Evolutionary conservation across 2,888 invertebrate species (phyloP), one percentile per base, ranked within the genome.

Genomic region (Drosophila anomalata): DNA sequence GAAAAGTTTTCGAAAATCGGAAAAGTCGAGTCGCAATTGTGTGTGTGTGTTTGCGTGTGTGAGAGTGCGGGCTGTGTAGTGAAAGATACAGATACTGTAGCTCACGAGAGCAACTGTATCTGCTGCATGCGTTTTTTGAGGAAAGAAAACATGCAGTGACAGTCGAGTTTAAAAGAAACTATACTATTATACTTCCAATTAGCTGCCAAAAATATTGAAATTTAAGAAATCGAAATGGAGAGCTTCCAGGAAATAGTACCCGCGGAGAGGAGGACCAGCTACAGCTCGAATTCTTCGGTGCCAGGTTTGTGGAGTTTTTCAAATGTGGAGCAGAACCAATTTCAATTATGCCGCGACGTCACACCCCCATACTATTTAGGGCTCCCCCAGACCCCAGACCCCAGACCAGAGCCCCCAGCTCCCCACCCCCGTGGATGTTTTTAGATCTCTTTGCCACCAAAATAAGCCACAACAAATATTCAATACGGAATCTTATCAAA

Each of bases 401-500:
- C 22, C 22, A 24, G 22, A 4, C 22, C 22, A 22, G 22, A 17
- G 17, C 17, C 22, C 22, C 22, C 22, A 22, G 22, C 22, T 22
- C 22, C 22, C 22, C 22, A 22, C 3, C 22, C 52, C 9, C 17
- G 8, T 20, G 11, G 3, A 24, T 12, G 42, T 26, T 53, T 53
- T 51, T 50, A 33, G 33, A 44, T 51, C 22, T 52, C 29, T 31
- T 48, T 48, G 42, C 42, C 42, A 42, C 41, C 52, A 48, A 68
- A 54, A 59, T 52, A 41, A 51, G 22, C 51, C 9, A 52, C 42
- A 62, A 14, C 56, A 54, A 75, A 42, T 48, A 29, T 46, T 54
- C 33, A 72, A 63, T 53, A 52, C 31, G 55, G 60, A 79, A 87
- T 86, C 88, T 85, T 85, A 85, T 85, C 88, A 85, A 76, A 88